Percentiles rank a stretch among this genome's conserved stretches.
Conservation (phyloP, 2,113 vertebrate species). For the Callipepla squamata region DNA sequence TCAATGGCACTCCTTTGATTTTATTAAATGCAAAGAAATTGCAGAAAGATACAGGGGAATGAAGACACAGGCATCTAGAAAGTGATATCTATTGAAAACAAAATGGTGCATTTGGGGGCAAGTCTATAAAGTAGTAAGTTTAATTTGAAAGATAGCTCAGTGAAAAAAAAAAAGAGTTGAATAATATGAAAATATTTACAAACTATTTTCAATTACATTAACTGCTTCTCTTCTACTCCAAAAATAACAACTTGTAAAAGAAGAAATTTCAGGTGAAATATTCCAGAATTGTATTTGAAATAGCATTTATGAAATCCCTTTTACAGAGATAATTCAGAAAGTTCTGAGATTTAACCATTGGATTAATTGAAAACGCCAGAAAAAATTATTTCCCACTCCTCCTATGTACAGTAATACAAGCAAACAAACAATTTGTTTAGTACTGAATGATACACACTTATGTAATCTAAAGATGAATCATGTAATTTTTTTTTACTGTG, state of each 20-base stretch:
- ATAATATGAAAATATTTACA: neutral
- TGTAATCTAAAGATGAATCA: neutral
- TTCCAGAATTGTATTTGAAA: neutral
- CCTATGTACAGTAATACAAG: neutral
- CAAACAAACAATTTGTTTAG: neutral
- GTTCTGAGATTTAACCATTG: neutral
- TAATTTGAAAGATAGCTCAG: neutral
- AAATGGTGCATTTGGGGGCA: neutral
- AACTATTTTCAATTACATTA: neutral
- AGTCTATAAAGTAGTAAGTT: neutral
- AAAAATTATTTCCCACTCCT: neutral
- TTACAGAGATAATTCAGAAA: neutral
- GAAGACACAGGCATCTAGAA: neutral
- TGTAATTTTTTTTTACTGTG: neutral
- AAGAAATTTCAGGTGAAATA: neutral
- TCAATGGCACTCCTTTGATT: neutral
- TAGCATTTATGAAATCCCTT: neutral
- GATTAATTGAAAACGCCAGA: neutral
- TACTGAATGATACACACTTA: neutral
- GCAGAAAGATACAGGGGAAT: neutral
- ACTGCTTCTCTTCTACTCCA: rapidly evolving
- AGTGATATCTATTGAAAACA: neutral
- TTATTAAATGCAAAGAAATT: neutral
- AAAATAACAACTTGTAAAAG: neutral
- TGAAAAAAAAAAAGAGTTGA: neutral